Conservation (phyloP, 1,140 invertebrate genomes). For the Telenomus remus region DNA sequence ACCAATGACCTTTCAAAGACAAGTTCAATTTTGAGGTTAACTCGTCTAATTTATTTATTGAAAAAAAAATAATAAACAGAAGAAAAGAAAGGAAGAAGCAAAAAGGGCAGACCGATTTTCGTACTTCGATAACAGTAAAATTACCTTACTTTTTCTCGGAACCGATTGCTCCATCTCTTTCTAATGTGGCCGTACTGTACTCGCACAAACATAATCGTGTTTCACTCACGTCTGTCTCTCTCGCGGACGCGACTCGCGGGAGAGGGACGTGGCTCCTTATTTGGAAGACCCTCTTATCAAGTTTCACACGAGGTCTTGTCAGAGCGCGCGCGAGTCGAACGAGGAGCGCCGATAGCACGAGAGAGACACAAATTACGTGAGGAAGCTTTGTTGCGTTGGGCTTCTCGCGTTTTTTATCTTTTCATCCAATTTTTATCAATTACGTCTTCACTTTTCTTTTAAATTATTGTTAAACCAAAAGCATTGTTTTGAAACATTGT, state of each 20-base stretch:
- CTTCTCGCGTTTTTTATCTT: constrained; percentile 44
- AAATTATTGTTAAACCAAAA: too few relatives aligned
- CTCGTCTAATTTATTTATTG: too few relatives aligned
- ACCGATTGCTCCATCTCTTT: background rate
- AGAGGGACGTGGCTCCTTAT: constrained; percentile 70
- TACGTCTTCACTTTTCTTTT: too few relatives aligned
- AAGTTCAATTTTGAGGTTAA: too few relatives aligned
- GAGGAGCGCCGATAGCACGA: constrained; percentile 9
- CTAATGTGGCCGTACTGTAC: background rate
- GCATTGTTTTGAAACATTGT: too few relatives aligned
- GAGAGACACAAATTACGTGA: constrained; percentile 7
- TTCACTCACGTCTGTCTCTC: constrained; percentile 19
- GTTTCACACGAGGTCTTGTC: constrained; percentile 71
- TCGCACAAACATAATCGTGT: background rate
- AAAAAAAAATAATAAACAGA: too few relatives aligned
- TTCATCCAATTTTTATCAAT: too few relatives aligned
- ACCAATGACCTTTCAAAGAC: too few relatives aligned
- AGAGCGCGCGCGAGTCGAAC: constrained; percentile 27
- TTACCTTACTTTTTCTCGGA: constrained; percentile 37
- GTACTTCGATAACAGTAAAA: constrained; percentile 43
- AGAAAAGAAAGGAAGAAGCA: too few relatives aligned
- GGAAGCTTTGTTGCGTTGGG: constrained; percentile 39
- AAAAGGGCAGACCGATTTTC: constrained; percentile 11
- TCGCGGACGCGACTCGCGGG: constrained; percentile 24
- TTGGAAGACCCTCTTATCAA: constrained; percentile 75